Percentiles rank a stretch among this genome's conserved stretches.
Conservation (phyloP, 2,797 vertebrate species). For the Scomberomorus guttatus region DNA sequence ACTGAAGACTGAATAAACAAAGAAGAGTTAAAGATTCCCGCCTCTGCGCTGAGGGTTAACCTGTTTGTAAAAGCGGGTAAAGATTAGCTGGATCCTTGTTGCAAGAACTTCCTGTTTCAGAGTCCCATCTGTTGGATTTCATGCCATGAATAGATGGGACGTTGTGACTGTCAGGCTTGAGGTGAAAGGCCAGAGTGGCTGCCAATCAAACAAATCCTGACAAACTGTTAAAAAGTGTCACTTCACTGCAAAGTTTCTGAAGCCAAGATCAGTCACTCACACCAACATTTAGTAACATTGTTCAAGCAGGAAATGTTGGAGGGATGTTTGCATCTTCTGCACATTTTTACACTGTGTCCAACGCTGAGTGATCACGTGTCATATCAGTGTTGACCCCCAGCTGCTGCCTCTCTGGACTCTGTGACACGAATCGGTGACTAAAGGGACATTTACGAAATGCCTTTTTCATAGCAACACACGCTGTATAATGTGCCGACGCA, state of each 20-base stretch:
- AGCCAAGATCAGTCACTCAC: constrained; percentile 48
- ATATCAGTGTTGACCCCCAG: constrained; percentile 14
- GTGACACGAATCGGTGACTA: constrained; percentile 32
- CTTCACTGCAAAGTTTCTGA: constrained; percentile 26
- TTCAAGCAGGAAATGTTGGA: constrained; percentile 28
- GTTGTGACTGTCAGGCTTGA: neutral
- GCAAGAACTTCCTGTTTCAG: constrained; percentile 50
- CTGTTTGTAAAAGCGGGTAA: constrained; percentile 39
- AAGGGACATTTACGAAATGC: constrained; percentile 35
- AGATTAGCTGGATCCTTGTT: constrained; percentile 24
- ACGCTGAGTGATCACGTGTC: constrained; percentile 36
- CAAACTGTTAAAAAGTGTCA: constrained; percentile 38
- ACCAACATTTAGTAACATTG: constrained; percentile 19
- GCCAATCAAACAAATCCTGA: constrained; percentile 48
- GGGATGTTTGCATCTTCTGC: constrained; percentile 54
- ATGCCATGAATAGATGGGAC: constrained; percentile 22
- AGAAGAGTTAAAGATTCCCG: constrained; percentile 29
- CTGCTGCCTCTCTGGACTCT: constrained; percentile 61
- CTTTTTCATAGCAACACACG: constrained; percentile 36
- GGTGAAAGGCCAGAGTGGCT: constrained; percentile 23
- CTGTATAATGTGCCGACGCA: constrained; percentile 48
- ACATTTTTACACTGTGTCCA: constrained; percentile 69
- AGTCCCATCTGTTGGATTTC: constrained; percentile 30
- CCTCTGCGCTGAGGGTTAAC: constrained; percentile 27
- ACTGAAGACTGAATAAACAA: constrained; percentile 63